Conservation (phyloP, 2,888 invertebrate genomes). For the Agriopis aurantiaria region DNA sequence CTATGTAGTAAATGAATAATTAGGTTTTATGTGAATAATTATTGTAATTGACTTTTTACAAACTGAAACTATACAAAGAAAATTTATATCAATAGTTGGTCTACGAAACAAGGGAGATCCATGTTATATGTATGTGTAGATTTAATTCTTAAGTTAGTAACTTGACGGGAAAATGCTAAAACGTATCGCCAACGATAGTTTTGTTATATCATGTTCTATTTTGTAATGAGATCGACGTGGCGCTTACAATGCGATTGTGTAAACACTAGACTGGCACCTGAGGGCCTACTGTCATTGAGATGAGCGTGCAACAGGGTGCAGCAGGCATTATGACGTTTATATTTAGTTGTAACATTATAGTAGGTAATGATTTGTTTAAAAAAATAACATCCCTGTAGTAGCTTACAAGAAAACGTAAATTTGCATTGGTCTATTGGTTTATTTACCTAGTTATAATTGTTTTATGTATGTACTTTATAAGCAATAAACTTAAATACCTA, state of each 20-base stretch:
- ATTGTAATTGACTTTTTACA: no score
- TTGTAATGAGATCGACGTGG: not conserved
- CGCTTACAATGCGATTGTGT: not conserved
- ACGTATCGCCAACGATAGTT: not conserved
- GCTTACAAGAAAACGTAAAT: not conserved
- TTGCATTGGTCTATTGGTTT: not conserved
- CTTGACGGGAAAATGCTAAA: not conserved
- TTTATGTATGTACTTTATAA: not conserved
- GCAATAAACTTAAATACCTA: constrained; percentile 9
- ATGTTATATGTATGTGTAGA: not conserved
- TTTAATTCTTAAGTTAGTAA: not conserved
- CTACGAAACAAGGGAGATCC: no score
- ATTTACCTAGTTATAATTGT: not conserved
- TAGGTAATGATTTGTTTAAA: no score
- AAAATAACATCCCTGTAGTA: not conserved
- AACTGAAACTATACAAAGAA: no score
- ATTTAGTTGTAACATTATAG: not conserved
- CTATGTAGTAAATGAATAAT: no score
- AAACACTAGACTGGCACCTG: not conserved
- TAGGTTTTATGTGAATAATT: no score
- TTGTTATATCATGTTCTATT: not conserved
- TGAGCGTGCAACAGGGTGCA: no score
- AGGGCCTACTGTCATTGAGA: no score
- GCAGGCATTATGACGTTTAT: not conserved
- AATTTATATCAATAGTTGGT: no score